A percentile compares a stretch with the other conserved stretches of the same genome.
Evolutionary conservation across 2,888 invertebrate species (phyloP).

Genomic region (Nemapogon koenigi): DNA sequence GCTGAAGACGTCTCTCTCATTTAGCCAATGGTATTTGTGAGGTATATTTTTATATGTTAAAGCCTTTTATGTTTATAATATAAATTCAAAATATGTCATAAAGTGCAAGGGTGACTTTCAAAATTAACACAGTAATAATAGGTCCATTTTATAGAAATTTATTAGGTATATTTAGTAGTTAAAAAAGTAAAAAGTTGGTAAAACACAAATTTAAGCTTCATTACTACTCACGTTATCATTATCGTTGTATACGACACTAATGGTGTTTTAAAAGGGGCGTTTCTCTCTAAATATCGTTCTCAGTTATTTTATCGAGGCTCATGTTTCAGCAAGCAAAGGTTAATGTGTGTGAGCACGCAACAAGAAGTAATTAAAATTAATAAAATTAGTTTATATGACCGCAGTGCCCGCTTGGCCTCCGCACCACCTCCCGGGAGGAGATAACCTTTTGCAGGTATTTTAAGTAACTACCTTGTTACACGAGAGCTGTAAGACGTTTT

Average conservation of each 20-base stretch:
- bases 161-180: too few species aligned
- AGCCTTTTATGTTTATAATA: too few species aligned
- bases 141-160: too few species aligned
- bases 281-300: conserved; percentile 25
- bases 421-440: not conserved
- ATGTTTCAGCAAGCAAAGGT: conserved; percentile 44
- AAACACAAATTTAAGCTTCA: conserved; percentile 8
- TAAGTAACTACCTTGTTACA: too few species aligned
- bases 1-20: too few species aligned
- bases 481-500: too few species aligned
- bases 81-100: too few species aligned
- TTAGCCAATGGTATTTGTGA: too few species aligned
- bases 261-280: conserved; percentile 49
- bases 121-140: too few species aligned
- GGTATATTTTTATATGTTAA: too few species aligned
- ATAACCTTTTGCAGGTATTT: not conserved
- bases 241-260: conserved; percentile 20
- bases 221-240: conserved; percentile 7
- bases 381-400: conserved; percentile 43
- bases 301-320: conserved; percentile 39
- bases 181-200: not conserved
- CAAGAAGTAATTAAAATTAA: conserved; percentile 56
- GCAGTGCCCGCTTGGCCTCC: conserved; percentile 12
- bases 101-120: too few species aligned
- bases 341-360: conserved; percentile 57